A percentile compares a stretch with the other conserved stretches of the same genome.
phyloP scores from a whole-genome alignment of 2,113 vertebrate genomes.

The Corythoichthys haematopterus region DNA sequence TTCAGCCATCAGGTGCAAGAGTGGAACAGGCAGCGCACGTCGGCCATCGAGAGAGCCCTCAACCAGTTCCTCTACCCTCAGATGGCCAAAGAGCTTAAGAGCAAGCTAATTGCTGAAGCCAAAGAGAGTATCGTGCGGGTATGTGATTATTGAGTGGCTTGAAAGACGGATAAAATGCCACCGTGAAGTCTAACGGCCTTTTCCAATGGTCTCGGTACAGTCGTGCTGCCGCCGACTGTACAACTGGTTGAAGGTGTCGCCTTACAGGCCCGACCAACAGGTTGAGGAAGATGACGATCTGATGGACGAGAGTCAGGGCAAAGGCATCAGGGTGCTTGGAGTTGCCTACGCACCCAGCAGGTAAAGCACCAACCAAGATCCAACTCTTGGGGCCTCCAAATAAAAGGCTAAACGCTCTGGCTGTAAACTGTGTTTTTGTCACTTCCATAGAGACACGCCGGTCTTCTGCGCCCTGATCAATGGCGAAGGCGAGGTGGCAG shows the following conservation, averaged over 20 bases:
- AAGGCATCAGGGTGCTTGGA: conserved; percentile 91
- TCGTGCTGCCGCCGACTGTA: conserved; percentile 92
- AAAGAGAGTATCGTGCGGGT: conserved; percentile 96
- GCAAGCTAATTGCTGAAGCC: conserved; percentile 89
- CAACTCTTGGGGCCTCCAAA: neutral
- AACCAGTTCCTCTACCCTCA: conserved; percentile 95
- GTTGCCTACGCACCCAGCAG: conserved; percentile 92
- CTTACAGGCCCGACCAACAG: conserved; percentile 92
- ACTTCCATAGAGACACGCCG: conserved; percentile 85
- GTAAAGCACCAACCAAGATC: conserved; percentile 45
- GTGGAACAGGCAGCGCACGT: conserved; percentile 93
- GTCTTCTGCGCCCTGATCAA: conserved; percentile 94
- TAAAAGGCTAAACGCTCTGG: too few relatives aligned
- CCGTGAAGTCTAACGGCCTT: neutral
- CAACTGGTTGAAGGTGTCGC: conserved; percentile 92
- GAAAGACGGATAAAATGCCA: neutral
- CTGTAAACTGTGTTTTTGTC: neutral
- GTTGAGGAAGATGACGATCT: conserved; percentile 96
- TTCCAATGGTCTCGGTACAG: conserved; percentile 49
- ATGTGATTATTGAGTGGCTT: neutral
- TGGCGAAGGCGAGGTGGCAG: conserved; percentile 94
- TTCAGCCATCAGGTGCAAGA: conserved; percentile 99
- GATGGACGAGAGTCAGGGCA: conserved; percentile 94
- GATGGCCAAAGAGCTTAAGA: conserved; percentile 97
- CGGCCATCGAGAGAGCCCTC: conserved; percentile 89